These are phyloP conservation scores for Cosmorhoe ocellata DNA, from an alignment of 2,888 invertebrate genomes.

Conservation along the genomic window DNA sequence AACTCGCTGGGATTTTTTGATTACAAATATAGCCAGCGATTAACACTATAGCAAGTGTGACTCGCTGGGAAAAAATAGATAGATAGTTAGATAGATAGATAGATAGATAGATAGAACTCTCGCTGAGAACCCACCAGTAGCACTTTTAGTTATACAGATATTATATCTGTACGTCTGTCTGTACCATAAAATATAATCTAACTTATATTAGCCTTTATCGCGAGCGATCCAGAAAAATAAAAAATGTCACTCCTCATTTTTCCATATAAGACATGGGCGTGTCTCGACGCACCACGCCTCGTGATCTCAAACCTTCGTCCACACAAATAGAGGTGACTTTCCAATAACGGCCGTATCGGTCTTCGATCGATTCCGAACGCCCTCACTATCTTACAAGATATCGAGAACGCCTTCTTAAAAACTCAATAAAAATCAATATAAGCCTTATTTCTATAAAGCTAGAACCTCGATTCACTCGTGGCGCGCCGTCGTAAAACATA, in stretches of 20 bases:
- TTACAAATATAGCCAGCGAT: too few relatives aligned
- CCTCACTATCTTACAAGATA: conserved; percentile 81
- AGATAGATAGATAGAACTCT: too few relatives aligned
- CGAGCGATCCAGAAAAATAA: conserved; percentile 59
- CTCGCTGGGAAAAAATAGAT: too few relatives aligned
- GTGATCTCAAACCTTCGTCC: conserved; percentile 61
- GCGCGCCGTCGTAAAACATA: conserved; percentile 67
- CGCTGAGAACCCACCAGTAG: too few relatives aligned
- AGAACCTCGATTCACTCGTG: conserved; percentile 51
- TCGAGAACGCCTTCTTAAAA: conserved; percentile 80
- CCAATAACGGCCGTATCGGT: conserved; percentile 72
- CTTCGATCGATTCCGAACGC: conserved; percentile 79
- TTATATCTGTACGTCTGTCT: conserved; percentile 27
- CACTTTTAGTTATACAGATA: too few relatives aligned
- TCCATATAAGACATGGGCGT: conserved; percentile 78
- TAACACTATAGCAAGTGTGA: too few relatives aligned
- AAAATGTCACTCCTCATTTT: conserved; percentile 68
- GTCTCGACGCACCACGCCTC: conserved; percentile 69
- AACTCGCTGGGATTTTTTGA: too few relatives aligned
- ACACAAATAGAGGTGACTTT: conserved; percentile 74
- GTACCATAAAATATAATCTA: conserved; percentile 54
- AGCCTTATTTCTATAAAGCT: conserved; percentile 48
- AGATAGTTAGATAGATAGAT: too few relatives aligned
- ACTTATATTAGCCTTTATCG: conserved; percentile 54
- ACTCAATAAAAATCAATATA: conserved; percentile 43